A percentile compares a stretch with the other conserved stretches of the same genome.
Evolutionary conservation across 2,797 vertebrate species (phyloP).

Genomic region (Petrocephalus sullivani): DNA sequence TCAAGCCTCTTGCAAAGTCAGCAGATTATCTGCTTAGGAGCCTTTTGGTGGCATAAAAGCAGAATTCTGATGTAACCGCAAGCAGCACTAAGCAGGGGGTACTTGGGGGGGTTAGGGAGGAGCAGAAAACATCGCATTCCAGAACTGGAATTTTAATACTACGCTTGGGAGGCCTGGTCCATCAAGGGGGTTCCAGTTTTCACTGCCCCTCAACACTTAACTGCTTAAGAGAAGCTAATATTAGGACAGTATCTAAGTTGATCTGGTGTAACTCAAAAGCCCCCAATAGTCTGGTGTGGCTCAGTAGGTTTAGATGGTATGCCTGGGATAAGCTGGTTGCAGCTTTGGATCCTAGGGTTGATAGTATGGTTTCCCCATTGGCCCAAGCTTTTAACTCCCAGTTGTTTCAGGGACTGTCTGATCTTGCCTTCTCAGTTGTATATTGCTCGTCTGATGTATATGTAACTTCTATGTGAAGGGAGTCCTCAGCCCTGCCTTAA

Average conservation of each 20-base stretch:
- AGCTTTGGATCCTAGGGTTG: background rate
- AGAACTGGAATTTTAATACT: background rate
- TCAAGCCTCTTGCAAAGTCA: background rate
- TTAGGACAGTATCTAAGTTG: background rate
- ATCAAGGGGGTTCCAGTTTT: background rate
- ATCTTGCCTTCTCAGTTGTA: background rate
- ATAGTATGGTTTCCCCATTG: background rate
- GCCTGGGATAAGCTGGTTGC: background rate
- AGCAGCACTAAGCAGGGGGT: background rate
- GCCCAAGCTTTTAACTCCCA: background rate
- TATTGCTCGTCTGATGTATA: background rate
- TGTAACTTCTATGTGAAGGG: background rate
- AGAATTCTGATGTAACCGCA: background rate
- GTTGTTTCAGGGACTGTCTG: background rate
- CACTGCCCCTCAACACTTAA: background rate
- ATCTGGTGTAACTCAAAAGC: background rate
- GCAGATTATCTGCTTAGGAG: background rate
- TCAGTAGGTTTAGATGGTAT: background rate
- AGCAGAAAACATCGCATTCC: background rate
- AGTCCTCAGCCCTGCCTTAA: background rate
- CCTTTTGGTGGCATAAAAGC: background rate
- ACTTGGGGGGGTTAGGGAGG: background rate
- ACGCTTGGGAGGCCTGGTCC: background rate
- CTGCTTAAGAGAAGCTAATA: background rate
- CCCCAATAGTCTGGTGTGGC: background rate